These are phyloP conservation scores for Cancer borealis DNA, from an alignment of 2,888 invertebrate genomes.

Conservation along the genomic window DNA sequence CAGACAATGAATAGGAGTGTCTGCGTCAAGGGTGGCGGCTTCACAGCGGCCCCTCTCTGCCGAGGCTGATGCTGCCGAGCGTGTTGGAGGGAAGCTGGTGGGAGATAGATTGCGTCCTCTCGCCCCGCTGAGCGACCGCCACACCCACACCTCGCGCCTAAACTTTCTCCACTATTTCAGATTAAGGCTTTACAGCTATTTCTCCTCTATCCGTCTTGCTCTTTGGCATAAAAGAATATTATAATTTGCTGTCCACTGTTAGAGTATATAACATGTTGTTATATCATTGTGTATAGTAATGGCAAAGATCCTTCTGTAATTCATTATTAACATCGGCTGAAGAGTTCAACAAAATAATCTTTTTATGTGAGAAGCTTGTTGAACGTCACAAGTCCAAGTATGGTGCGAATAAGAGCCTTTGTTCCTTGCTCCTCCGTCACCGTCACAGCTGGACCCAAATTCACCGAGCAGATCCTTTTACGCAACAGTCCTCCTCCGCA, in stretches of 20 bases:
- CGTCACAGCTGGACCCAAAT: slow-evolving; percentile 43
- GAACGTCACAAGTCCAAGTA: background rate
- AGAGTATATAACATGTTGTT: background rate
- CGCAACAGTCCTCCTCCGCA: slow-evolving; percentile 12
- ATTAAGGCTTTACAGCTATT: background rate
- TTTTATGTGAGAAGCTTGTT: background rate
- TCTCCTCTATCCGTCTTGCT: background rate
- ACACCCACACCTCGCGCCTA: slow-evolving; percentile 33
- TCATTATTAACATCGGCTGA: background rate
- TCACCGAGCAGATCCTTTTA: slow-evolving; percentile 35
- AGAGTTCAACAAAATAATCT: background rate
- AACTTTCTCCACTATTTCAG: slow-evolving; percentile 43
- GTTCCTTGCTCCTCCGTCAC: slow-evolving; percentile 43
- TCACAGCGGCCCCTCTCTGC: background rate
- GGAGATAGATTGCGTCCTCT: slow-evolving; percentile 25
- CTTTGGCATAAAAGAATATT: background rate
- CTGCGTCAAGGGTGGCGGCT: slow-evolving; percentile 7
- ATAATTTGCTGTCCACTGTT: background rate
- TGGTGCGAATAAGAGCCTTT: slow-evolving; percentile 7
- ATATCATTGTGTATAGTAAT: background rate
- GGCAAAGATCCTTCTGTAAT: background rate
- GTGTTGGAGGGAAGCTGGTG: background rate
- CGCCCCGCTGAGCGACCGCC: background rate
- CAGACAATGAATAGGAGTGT: slow-evolving; percentile 1
- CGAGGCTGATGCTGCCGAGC: slow-evolving; percentile 39